These are phyloP conservation scores for Leptobrachium ailaonicum DNA, from an alignment of 2,113 vertebrate genomes.

Conservation along the genomic window DNA sequence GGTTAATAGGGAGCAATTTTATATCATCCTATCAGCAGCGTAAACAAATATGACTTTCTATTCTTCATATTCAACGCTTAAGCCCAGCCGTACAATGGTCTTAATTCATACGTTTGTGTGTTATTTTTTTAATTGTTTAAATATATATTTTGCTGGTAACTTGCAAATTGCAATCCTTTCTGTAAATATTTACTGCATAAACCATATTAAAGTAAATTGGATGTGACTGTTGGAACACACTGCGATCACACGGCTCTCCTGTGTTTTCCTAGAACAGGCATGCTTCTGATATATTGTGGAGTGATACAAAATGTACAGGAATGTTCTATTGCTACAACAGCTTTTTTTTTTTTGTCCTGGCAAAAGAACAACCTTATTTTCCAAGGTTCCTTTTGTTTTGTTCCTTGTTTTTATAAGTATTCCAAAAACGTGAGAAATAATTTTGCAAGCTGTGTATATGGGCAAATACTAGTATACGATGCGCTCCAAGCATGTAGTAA, in stretches of 20 bases:
- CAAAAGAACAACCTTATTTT: not conserved
- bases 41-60: too few relatives aligned
- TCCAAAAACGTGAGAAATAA: not conserved
- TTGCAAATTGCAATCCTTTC: not conserved
- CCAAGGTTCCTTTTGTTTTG: slow-evolving; percentile 15
- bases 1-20: too few relatives aligned
- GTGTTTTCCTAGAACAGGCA: slow-evolving; percentile 7
- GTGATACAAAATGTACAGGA: slow-evolving; percentile 31
- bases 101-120: too few relatives aligned
- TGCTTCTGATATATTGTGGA: slow-evolving; percentile 9
- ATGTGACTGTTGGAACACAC: slow-evolving; percentile 27
- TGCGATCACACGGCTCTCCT: slow-evolving; percentile 23
- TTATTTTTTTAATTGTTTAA: too few relatives aligned
- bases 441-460: not conserved
- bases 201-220: slow-evolving; percentile 34
- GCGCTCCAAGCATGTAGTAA: not conserved
- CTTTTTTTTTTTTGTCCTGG: slow-evolving; percentile 24
- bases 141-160: slow-evolving; percentile 15
- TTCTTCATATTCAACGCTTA: too few relatives aligned
- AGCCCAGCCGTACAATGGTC: too few relatives aligned
- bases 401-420: slow-evolving; percentile 14
- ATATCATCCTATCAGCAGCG: too few relatives aligned
- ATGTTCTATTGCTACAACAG: slow-evolving; percentile 6
- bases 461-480: slow-evolving; percentile 1
- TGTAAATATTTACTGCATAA: slow-evolving; percentile 12